These are phyloP conservation scores for Galaxias olidus DNA, from an alignment of 2,797 vertebrate species.

Conservation along the genomic window DNA sequence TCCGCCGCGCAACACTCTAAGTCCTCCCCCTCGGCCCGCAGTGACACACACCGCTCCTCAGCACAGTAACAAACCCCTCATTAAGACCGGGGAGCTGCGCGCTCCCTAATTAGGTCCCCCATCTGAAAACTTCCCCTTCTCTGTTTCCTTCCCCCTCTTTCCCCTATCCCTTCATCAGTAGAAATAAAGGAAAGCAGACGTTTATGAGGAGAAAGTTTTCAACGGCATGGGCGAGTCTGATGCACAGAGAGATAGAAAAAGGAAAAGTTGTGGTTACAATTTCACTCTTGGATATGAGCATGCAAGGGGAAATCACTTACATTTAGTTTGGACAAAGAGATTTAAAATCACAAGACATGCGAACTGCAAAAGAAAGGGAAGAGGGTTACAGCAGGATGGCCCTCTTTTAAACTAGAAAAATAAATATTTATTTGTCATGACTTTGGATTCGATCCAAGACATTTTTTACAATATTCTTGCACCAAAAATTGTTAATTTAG, in stretches of 20 bases:
- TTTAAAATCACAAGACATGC: conserved; percentile 15
- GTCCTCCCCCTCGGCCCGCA: conserved; percentile 23
- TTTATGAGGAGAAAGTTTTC: conserved; percentile 56
- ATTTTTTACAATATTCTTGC: conserved; percentile 11
- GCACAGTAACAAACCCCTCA: conserved; percentile 73
- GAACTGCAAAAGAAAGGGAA: not conserved
- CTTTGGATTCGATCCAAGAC: conserved; percentile 6
- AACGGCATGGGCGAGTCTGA: conserved; percentile 55
- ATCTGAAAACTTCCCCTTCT: conserved; percentile 67
- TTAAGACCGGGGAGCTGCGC: conserved; percentile 66
- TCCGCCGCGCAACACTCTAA: conserved; percentile 38
- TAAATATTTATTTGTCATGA: not conserved
- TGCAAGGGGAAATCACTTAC: conserved; percentile 33
- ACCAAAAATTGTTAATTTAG: conserved; percentile 9
- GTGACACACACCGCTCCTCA: conserved; percentile 56
- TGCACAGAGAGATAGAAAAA: conserved; percentile 14
- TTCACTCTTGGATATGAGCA: conserved; percentile 45
- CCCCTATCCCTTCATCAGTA: conserved; percentile 60
- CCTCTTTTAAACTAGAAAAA: not conserved
- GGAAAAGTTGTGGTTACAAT: conserved; percentile 47
- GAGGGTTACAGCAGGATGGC: conserved; percentile 2
- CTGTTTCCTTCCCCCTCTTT: conserved; percentile 40
- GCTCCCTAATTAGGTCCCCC: conserved; percentile 76
- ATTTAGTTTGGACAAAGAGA: conserved; percentile 27
- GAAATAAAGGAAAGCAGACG: conserved; percentile 61